Conservation (phyloP, 1,140 invertebrate species). For the Venturia canescens region DNA sequence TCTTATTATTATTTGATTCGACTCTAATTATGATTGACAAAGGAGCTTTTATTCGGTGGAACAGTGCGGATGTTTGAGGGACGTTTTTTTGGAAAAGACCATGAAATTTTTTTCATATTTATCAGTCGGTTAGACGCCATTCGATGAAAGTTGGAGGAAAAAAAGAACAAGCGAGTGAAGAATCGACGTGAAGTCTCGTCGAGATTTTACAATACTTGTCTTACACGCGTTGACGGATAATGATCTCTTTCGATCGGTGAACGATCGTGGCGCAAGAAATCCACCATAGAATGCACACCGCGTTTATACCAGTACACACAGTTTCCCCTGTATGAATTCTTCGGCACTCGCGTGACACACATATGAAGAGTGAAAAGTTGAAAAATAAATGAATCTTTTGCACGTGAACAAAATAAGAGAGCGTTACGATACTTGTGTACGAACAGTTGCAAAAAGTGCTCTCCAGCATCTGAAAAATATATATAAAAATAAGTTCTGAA, state of each 20-base stretch:
- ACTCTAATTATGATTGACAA: too few species aligned
- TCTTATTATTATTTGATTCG: too few species aligned
- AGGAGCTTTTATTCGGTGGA: too few species aligned
- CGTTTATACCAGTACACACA: neutral
- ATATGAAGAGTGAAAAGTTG: neutral
- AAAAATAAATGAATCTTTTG: slow-evolving; percentile 12
- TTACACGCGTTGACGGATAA: slow-evolving; percentile 30
- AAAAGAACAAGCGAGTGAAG: neutral
- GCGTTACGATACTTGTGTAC: neutral
- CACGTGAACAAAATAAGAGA: slow-evolving; percentile 6
- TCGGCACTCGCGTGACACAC: slow-evolving; percentile 17
- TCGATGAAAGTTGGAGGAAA: neutral
- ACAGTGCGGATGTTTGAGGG: too few species aligned
- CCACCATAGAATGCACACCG: neutral
- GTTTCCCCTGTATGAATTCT: slow-evolving; percentile 29
- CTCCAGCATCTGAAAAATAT: too few species aligned
- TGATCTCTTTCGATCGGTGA: slow-evolving; percentile 30
- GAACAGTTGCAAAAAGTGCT: neutral
- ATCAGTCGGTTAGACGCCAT: neutral
- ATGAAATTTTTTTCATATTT: too few species aligned
- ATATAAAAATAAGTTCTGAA: too few species aligned
- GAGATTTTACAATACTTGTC: slow-evolving; percentile 16
- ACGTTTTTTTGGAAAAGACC: too few species aligned
- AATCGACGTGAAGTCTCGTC: neutral
- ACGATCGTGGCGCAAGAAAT: slow-evolving; percentile 37